Percentiles rank a stretch among this genome's conserved stretches.
Conservation (phyloP, 1,140 invertebrate species). For the Drosophila serrata region DNA sequence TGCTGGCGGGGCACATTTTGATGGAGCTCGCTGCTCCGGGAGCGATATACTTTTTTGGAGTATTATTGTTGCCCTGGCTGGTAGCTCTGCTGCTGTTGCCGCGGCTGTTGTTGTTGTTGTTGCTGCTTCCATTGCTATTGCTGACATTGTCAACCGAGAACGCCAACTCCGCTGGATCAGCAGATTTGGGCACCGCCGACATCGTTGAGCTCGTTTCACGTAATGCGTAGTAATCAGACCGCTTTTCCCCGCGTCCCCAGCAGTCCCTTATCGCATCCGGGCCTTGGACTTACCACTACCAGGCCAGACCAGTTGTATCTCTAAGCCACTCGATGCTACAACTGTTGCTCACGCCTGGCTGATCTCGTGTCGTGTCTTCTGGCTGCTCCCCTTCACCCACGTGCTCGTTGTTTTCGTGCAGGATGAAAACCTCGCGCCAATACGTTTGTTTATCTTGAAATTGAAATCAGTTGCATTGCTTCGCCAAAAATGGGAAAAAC, state of each 20-base stretch:
- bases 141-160: slow-evolving; percentile 33
- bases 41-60: slow-evolving; percentile 38
- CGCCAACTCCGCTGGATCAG: slow-evolving; percentile 51
- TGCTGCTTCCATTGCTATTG: slow-evolving; percentile 8
- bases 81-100: neutral
- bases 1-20: slow-evolving; percentile 42
- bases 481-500: slow-evolving; percentile 10
- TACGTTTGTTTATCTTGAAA: slow-evolving; percentile 7
- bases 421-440: neutral
- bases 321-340: neutral
- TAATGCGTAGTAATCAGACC: slow-evolving; percentile 40
- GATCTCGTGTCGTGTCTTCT: too few species aligned
- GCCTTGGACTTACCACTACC: slow-evolving; percentile 15
- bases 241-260: neutral
- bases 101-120: slow-evolving; percentile 11
- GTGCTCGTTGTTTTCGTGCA: neutral
- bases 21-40: slow-evolving; percentile 31
- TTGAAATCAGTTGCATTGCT: neutral
- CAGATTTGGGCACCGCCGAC: slow-evolving; percentile 44
- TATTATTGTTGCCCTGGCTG: slow-evolving; percentile 7
- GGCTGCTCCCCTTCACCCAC: neutral
- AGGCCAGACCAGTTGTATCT: neutral
- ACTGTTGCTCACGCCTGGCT: neutral
- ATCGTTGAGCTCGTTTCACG: slow-evolving; percentile 29
- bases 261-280: slow-evolving; percentile 24